Conservation (phyloP, 2,797 vertebrate species). For the Artibeus lituratus region DNA sequence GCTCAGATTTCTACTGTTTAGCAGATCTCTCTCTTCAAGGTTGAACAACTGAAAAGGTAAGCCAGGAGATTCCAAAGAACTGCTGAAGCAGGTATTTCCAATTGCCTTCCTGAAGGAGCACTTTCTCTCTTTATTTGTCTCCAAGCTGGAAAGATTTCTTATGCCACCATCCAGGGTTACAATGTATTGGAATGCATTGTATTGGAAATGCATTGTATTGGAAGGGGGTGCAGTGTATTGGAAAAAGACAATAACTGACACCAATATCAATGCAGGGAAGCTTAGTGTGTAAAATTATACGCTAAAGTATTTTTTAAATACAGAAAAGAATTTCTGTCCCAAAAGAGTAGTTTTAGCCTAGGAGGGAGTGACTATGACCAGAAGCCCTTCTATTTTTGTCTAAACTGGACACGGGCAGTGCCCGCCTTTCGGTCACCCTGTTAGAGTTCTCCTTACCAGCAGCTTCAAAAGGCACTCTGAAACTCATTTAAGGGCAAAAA, state of each 20-base stretch:
- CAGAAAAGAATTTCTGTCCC: neutral
- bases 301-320: constrained; percentile 12
- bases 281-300: constrained; percentile 21
- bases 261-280: neutral
- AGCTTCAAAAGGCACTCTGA: neutral
- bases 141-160: neutral
- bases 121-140: neutral
- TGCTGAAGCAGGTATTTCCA: neutral
- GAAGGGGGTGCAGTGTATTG: neutral
- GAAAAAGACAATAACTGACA: neutral
- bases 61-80: neutral
- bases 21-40: neutral
- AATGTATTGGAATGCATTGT: neutral
- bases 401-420: neutral
- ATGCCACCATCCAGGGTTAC: neutral
- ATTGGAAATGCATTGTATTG: neutral
- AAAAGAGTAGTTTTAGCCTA: neutral
- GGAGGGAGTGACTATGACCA: neutral
- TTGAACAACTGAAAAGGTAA: neutral
- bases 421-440: neutral
- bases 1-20: neutral
- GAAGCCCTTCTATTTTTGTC: constrained; percentile 17
- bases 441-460: neutral
- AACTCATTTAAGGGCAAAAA: constrained; percentile 13
- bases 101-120: neutral